Percentiles rank a stretch among this genome's conserved stretches.
Conservation (phyloP, 2,797 vertebrate genomes). For the Gallinago nigripennis region DNA sequence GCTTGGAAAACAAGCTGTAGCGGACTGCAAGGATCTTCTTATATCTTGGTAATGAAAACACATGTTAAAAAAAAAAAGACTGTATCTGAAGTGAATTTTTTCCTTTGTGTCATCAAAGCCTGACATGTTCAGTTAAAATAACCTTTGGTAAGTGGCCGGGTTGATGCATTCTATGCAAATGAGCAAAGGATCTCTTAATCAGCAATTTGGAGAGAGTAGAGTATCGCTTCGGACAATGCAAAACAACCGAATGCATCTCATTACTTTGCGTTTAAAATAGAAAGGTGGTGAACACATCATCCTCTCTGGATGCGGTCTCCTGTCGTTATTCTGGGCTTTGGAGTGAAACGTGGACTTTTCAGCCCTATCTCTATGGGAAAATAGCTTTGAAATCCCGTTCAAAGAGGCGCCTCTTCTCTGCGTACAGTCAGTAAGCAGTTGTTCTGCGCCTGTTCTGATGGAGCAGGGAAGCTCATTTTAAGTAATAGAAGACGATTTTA, state of each 20-base stretch:
- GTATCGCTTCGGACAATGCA: neutral
- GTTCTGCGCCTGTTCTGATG: neutral
- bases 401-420: neutral
- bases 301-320: neutral
- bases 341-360: neutral
- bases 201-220: neutral
- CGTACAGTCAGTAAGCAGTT: neutral
- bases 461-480: neutral
- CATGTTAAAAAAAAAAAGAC: neutral
- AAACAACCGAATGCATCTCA: neutral
- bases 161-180: neutral
- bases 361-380: neutral
- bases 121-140: neutral
- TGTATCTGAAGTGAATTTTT: neutral
- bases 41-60: neutral
- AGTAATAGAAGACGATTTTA: neutral
- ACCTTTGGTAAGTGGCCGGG: neutral
- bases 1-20: neutral
- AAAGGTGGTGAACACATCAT: neutral
- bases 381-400: neutral
- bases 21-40: neutral
- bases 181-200: constrained; percentile 5
- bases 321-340: neutral
- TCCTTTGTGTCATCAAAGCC: neutral
- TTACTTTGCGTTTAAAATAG: neutral